Conservation (phyloP, 2,888 invertebrate genomes). For the Polymixis lichenea region DNA sequence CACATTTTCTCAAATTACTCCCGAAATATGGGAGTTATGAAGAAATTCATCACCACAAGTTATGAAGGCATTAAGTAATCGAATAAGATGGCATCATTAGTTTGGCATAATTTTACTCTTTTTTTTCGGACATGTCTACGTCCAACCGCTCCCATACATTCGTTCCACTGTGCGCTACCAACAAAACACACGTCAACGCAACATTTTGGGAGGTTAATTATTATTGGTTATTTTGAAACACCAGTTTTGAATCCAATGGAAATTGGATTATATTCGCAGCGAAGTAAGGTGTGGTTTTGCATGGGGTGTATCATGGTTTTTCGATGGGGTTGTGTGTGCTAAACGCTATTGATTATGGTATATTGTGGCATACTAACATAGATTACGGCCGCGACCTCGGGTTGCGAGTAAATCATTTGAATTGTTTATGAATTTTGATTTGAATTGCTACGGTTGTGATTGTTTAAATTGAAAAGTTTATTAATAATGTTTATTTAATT, state of each 20-base stretch:
- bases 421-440: constrained; percentile 65
- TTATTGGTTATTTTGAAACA: constrained; percentile 40
- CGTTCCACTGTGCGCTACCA: too few species aligned
- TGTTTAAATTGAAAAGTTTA: not conserved
- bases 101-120: too few species aligned
- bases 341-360: constrained; percentile 75
- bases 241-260: constrained; percentile 4
- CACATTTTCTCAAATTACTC: too few species aligned
- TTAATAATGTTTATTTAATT: constrained; percentile 37
- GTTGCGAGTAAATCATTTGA: constrained; percentile 48
- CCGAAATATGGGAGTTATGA: too few species aligned
- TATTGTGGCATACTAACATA: constrained; percentile 79
- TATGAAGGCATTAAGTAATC: too few species aligned
- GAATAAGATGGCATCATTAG: too few species aligned
- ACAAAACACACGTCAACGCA: constrained; percentile 2
- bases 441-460: constrained; percentile 22
- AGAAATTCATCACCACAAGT: too few species aligned
- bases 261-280: constrained; percentile 39
- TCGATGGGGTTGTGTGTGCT: constrained; percentile 69
- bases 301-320: constrained; percentile 37
- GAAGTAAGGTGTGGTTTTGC: constrained; percentile 22
- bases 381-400: constrained; percentile 65
- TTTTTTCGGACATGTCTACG: too few species aligned
- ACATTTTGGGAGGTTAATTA: constrained; percentile 40
- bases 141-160: too few species aligned